Evolutionary conservation across 2,888 invertebrate genomes (phyloP), one percentile per base, ranked within the genome.

Genomic region (Eilema griseolum): DNA sequence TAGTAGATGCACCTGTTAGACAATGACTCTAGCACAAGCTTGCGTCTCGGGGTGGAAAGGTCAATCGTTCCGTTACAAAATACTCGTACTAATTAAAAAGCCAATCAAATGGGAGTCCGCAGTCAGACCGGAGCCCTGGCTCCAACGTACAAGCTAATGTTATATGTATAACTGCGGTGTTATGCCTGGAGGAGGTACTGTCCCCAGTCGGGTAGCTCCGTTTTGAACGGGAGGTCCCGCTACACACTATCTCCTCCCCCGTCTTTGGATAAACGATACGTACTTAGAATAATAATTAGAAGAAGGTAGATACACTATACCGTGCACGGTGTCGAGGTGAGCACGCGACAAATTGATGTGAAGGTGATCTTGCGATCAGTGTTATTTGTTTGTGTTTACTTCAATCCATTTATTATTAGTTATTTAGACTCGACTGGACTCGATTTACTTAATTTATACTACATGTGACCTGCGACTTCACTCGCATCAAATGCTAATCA

Each of bases 201-300:
- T 8, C 31, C 31, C 31, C 31, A 33, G 31, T 33, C 41, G 16
- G 14, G 12, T 1, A 20, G 46, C 46, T 7, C 20, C 20, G 46
- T 46, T 46, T 46, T 1, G 20, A 20, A 20, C 46, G 20, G 7
- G 46, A 5, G 7, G 16, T 46, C 46, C 1, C 20, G 16, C 46
- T 46, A 20, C 20, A 20, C 46, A 20, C 20, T 20, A 46, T 0
- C 46, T 20, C 8, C 20, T 7, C 46, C 46, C 5, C 46, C 20
- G 46, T 20, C 46, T 46, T 46, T 46, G 52, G 8, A 8, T 37
- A 37, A 1, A 37, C n/a, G 16, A 37, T 37, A 37, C 33, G 37
- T 5, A 61, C 23, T 71, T 69, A 41, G 73, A 80, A 78, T 81
- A 75, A 71, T 71, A 65, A 78, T 78, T 79, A 68, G 64, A 66